Conservation (phyloP, 2,888 invertebrate genomes). For the Tipula unca region DNA sequence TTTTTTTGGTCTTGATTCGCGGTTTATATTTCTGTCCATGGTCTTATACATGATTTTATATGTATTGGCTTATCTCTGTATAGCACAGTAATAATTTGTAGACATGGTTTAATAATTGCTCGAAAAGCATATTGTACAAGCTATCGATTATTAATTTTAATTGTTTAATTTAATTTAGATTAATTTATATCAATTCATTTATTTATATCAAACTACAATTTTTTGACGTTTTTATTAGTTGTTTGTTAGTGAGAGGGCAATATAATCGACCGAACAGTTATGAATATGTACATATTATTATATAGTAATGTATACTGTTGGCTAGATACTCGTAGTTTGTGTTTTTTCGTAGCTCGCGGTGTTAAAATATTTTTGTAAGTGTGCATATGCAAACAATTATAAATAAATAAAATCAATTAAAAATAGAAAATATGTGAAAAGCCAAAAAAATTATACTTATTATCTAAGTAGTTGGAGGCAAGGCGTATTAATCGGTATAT, state of each 20-base stretch:
- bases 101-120: neutral
- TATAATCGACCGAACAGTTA: neutral
- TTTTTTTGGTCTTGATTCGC: too few species aligned
- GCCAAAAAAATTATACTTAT: neutral
- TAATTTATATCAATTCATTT: neutral
- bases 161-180: neutral
- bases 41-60: too few species aligned
- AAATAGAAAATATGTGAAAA: neutral
- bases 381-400: neutral
- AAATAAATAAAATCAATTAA: neutral
- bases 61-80: neutral
- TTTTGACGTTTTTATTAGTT: neutral
- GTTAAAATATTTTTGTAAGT: too few species aligned
- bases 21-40: too few species aligned
- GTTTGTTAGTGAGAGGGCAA: neutral
- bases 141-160: neutral
- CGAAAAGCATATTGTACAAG: neutral
- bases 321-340: neutral
- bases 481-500: neutral
- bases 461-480: neutral
- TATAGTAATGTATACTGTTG: neutral
- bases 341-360: too few species aligned
- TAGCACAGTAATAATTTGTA: neutral
- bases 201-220: neutral
- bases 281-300: neutral